Evolutionary conservation across 2,113 vertebrate genomes (phyloP), one percentile per base, ranked within the genome.

Genomic region (Progne subis): DNA sequence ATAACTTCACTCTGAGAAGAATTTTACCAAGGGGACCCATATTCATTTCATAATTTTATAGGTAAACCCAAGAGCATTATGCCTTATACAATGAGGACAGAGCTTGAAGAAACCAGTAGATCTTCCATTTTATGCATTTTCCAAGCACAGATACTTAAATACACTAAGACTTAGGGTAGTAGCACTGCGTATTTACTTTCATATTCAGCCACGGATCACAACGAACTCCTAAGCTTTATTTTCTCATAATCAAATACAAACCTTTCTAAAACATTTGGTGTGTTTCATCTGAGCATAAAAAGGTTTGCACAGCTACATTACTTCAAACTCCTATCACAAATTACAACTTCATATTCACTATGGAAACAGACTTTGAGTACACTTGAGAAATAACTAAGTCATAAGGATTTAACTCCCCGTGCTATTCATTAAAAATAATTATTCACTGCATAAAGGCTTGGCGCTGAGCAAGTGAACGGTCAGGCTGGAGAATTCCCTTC

Each of bases 341-440:
- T 88, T 59, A 64, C 50, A 67, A 44, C 34, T 68, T 93, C 71
- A 50, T 25, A 82, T 84, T 95, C 57, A 41, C 88, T 90, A 82
- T 82, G 86, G 93, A 94, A 94, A 94, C 82, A 90, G 90, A 88
- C 41, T 96, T 82, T 31, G 80, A 71, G 82, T 60, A 90, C 92
- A 93, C 82, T 57, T 88, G 88, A 97, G 92, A 95, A 95, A 96
- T 94, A 96, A 94, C 72, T 32, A 56, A 94, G 92, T 94, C 92
- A 43, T 88, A 88, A 95, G 76, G 76, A 93, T 90, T 88, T 96
- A 90, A 78, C 86, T 95, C 90, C 82, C 96, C 0, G 0, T 59
- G 82, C 82, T 95, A 34, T 92, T 95, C 94, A 93, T 94, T 94
- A 95, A 95, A 97, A 93, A 92, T 86, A 96, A 88, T 88, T 90